A percentile compares a stretch with the other conserved stretches of the same genome.
phyloP scores from a whole-genome alignment of 2,797 vertebrate species.

The Hippocampus kuda region DNA sequence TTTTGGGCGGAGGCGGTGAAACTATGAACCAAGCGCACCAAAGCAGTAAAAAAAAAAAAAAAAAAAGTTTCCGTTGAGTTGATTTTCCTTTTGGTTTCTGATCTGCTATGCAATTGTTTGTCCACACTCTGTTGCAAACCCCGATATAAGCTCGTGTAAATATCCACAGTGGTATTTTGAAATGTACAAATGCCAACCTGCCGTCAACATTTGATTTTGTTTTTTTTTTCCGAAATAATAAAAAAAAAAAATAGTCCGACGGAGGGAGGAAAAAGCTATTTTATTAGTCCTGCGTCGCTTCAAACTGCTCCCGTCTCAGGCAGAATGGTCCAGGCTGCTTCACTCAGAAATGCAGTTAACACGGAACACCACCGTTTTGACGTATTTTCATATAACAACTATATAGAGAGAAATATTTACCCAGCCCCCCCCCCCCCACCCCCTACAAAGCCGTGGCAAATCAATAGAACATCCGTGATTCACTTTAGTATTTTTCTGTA shows the following conservation, averaged over 20 bases:
- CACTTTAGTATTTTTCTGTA: constrained; percentile 8
- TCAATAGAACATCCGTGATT: neutral
- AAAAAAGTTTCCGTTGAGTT: constrained; percentile 74
- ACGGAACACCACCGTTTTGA: neutral
- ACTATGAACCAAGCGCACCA: constrained; percentile 64
- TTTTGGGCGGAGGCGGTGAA: constrained; percentile 10
- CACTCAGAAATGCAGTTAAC: neutral
- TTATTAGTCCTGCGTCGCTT: neutral
- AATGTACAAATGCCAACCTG: constrained; percentile 37
- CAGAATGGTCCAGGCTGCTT: neutral
- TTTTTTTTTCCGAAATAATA: neutral
- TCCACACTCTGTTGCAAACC: constrained; percentile 69
- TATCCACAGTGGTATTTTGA: constrained; percentile 67
- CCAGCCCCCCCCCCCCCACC: too few species aligned
- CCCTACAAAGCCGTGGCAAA: neutral
- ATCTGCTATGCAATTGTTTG: constrained; percentile 87
- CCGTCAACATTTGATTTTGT: neutral
- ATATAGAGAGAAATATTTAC: neutral
- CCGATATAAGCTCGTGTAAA: constrained; percentile 79
- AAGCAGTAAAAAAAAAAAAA: constrained; percentile 79
- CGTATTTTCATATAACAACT: constrained; percentile 8
- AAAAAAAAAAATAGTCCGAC: neutral
- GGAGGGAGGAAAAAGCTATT: constrained; percentile 71
- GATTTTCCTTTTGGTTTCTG: constrained; percentile 76
- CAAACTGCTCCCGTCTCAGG: constrained; percentile 5